Base-by-base conservation (phyloP, 2,113 vertebrate genomes). In the Antigone vipio region DNA sequence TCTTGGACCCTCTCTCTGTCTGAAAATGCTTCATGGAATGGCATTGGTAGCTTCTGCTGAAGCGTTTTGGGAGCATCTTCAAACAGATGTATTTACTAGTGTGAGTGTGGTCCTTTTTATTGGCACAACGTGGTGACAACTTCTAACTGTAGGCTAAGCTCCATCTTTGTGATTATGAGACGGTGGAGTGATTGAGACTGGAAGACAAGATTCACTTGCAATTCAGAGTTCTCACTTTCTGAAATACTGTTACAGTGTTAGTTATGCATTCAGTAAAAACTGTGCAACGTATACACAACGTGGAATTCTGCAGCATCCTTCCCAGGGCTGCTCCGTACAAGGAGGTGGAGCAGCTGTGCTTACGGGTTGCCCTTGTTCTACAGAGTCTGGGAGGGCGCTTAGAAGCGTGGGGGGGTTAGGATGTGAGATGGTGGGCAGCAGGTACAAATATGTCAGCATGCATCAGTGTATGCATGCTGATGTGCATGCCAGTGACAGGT, bases 341-440 rank as follows among this genome's bases (percentile, higher is more conserved):
- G 55, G 35, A 45, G 24, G 11, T 52, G 40, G 66, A 62, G 60
- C 47, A 47, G 20, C 40, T 59, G 71, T 0, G 2, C 47, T 64
- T 76, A 15, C 11, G n/a, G 52, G 34, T 42, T 71, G 16, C 55
- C 32, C 10, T 32, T 68, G 24, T 45, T 58, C 34, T 35, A 17
- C 74, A 17, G 55, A 52, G 47, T 9, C 24, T 62, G 77, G 45
- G 24, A 63, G 56, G 17, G 15, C 3, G 1, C 35, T 53, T 29
- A 16, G 47, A 62, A 74, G 23, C 0, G 0, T n/a, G 9, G 13
- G 3, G 24, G 19, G 20, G 21, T 14, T 13, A 26, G 35, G 24
- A 20, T 60, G 40, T 2, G n/a, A 62, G 40, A 12, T 19, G 42
- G 44, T n/a, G 12, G 53, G 66, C 42, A 79, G 63, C 62, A 27